These are phyloP conservation scores for Anniella stebbinsi DNA, from an alignment of 2,797 vertebrate genomes.

Conservation along the genomic window DNA sequence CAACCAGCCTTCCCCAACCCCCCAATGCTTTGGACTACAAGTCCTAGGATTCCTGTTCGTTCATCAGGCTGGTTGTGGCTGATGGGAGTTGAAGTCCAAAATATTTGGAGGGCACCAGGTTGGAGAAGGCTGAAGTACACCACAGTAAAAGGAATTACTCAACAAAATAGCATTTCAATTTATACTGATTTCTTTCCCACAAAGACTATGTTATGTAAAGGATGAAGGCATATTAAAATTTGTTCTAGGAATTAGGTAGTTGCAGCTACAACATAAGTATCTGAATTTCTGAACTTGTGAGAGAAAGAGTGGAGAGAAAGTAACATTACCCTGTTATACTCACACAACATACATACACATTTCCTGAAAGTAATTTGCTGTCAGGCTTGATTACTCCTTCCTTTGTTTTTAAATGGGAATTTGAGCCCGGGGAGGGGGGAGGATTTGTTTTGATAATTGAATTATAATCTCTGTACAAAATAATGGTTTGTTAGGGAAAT, in stretches of 20 bases:
- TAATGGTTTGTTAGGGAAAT: conserved; percentile 52
- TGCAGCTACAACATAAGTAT: conserved; percentile 4
- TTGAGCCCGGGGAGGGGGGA: background rate
- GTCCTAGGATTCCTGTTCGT: no score
- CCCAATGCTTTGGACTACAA: no score
- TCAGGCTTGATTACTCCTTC: background rate
- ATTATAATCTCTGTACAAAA: conserved; percentile 29
- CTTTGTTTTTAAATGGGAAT: conserved; percentile 37
- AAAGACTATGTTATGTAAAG: background rate
- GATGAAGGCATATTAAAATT: background rate
- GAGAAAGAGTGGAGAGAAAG: background rate
- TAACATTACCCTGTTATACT: background rate
- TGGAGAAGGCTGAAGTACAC: background rate
- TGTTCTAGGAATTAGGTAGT: background rate
- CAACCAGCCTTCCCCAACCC: background rate
- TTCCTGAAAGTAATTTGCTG: conserved; percentile 42
- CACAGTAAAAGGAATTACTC: background rate
- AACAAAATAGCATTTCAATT: background rate
- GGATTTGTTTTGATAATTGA: conserved; percentile 35
- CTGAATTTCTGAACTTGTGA: conserved; percentile 4
- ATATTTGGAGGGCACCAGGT: no score
- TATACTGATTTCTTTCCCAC: conserved; percentile 18
- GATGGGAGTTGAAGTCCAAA: no score
- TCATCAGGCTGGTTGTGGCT: no score
- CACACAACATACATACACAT: background rate